phyloP scores from a whole-genome alignment of 2,888 invertebrate species.

The Monopis laevigella region DNA sequence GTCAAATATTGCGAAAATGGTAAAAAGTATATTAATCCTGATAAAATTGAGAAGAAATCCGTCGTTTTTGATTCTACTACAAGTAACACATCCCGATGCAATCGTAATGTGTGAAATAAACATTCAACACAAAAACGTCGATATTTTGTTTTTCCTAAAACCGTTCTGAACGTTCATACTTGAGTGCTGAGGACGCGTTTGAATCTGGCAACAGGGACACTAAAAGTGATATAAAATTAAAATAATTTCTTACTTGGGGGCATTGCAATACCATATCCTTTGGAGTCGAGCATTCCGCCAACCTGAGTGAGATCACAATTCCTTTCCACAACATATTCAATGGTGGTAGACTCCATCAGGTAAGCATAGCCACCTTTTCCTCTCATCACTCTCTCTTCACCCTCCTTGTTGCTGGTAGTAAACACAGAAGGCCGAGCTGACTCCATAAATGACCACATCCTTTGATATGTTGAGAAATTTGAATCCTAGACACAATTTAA shows the following conservation, averaged over 20 bases:
- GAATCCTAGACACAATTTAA: slow-evolving; percentile 73
- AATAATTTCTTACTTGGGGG: slow-evolving; percentile 78
- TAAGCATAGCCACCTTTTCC: slow-evolving; percentile 92
- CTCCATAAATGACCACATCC: slow-evolving; percentile 97
- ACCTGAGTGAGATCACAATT: slow-evolving; percentile 92
- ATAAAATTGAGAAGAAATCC: no score
- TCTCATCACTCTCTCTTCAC: slow-evolving; percentile 87
- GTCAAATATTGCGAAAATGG: no score
- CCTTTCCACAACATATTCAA: slow-evolving; percentile 92
- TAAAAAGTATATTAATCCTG: no score
- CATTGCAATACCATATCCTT: slow-evolving; percentile 96
- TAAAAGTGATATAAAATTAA: slow-evolving; percentile 13
- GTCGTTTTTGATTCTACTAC: no score
- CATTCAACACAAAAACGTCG: no score
- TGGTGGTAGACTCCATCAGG: slow-evolving; percentile 96
- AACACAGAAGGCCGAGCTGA: slow-evolving; percentile 89
- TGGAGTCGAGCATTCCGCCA: slow-evolving; percentile 91
- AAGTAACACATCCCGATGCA: no score
- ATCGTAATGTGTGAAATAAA: no score
- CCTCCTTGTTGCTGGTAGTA: slow-evolving; percentile 85
- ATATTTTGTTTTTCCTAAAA: no score
- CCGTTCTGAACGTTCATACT: no score
- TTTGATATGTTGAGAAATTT: slow-evolving; percentile 91
- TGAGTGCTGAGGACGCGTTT: no score
- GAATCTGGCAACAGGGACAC: no score